Percentiles rank a stretch among this genome's conserved stretches.
Evolutionary conservation across 2,888 invertebrate species (phyloP).

Genomic region (Drosophila koepferae): DNA sequence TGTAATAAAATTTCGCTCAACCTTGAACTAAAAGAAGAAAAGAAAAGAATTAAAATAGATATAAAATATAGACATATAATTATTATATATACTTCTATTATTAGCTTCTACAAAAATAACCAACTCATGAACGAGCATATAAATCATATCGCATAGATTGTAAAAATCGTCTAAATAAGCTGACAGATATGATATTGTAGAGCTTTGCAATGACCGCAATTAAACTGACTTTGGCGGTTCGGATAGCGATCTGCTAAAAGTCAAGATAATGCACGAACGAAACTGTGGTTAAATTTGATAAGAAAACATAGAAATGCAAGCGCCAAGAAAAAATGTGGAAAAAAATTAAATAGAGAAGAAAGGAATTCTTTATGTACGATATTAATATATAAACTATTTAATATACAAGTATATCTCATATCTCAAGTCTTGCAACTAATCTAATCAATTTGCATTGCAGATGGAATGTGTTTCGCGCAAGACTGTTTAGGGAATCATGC

Average conservation of each 20-base stretch:
- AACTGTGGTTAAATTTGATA: slow-evolving; percentile 16
- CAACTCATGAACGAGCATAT: background rate
- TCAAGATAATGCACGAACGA: background rate
- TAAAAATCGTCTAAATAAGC: background rate
- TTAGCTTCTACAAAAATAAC: background rate
- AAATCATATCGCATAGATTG: background rate
- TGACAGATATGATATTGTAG: background rate
- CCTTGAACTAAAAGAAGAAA: no score
- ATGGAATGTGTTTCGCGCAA: slow-evolving; percentile 98
- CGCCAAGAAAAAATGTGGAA: background rate
- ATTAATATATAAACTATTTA: no score
- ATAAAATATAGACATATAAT: no score
- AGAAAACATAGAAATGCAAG: slow-evolving; percentile 10
- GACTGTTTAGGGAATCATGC: slow-evolving; percentile 99
- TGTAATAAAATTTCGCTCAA: no score
- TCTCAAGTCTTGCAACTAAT: background rate
- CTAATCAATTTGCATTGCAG: slow-evolving; percentile 84
- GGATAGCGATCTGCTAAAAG: slow-evolving; percentile 9
- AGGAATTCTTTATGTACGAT: background rate
- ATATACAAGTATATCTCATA: no score
- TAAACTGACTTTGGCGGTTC: slow-evolving; percentile 16
- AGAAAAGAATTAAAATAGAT: no score
- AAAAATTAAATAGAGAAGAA: background rate
- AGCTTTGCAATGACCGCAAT: slow-evolving; percentile 17
- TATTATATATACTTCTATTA: no score